Percentiles rank a stretch among this genome's conserved stretches.
Evolutionary conservation across 2,113 vertebrate genomes (phyloP).

Genomic region (Ctenodactylus gundi): DNA sequence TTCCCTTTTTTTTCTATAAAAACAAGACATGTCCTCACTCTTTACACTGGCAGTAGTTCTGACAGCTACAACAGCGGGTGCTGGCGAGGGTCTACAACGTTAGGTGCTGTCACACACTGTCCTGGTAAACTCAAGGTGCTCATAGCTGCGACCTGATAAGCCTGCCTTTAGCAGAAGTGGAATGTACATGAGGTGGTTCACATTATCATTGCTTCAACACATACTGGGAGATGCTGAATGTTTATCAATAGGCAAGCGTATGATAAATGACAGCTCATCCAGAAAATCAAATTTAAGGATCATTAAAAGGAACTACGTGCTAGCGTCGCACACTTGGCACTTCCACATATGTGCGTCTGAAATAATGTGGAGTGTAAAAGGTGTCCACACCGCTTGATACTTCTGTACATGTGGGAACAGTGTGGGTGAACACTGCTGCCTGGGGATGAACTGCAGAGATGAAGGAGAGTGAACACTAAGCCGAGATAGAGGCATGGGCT

Average conservation of each 20-base stretch:
- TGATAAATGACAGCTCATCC: not conserved
- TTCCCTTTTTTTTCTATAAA: not conserved
- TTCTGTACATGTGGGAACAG: not conserved
- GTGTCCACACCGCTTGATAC: not conserved
- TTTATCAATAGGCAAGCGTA: not conserved
- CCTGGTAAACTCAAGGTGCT: not conserved
- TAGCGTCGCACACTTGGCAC: fast-evolving
- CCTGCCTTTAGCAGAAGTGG: not conserved
- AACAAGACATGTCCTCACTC: not conserved
- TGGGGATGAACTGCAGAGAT: not conserved
- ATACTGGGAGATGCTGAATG: not conserved
- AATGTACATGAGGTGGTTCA: not conserved
- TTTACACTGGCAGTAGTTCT: not conserved
- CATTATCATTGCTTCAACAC: not conserved
- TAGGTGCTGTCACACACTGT: fast-evolving
- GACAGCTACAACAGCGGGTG: not conserved
- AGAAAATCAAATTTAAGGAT: not conserved
- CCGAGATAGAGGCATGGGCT: no score
- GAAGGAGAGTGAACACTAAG: not conserved
- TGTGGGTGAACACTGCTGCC: not conserved
- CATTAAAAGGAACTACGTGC: not conserved
- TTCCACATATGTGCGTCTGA: not conserved
- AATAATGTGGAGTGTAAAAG: not conserved
- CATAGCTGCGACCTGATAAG: not conserved
- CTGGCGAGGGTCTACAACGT: not conserved